Conservation (phyloP, 2,113 vertebrate genomes). For the Octodon degus region DNA sequence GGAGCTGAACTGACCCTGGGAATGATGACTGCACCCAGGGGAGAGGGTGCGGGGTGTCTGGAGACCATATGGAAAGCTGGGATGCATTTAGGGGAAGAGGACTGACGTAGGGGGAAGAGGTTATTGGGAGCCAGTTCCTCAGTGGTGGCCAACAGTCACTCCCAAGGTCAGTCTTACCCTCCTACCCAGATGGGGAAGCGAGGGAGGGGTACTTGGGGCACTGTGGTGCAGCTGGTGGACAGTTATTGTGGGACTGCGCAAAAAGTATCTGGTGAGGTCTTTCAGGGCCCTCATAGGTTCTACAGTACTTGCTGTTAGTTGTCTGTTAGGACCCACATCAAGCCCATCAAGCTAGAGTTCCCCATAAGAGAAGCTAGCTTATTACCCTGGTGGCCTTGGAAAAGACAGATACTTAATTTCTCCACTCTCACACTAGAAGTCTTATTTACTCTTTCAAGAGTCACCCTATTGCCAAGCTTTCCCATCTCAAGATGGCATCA, state of each 20-base stretch:
- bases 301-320: neutral
- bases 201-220: neutral
- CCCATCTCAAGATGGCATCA: neutral
- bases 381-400: neutral
- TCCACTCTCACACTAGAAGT: neutral
- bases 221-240: neutral
- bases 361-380: neutral
- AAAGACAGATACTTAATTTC: slow-evolving; percentile 30
- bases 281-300: neutral
- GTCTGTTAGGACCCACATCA: neutral
- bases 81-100: slow-evolving; percentile 77
- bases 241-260: neutral
- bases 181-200: slow-evolving; percentile 31
- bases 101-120: slow-evolving; percentile 69
- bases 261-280: neutral
- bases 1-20: slow-evolving; percentile 74
- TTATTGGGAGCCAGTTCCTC: slow-evolving; percentile 71
- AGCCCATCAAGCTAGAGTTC: neutral
- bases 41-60: slow-evolving; percentile 81
- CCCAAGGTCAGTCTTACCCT: slow-evolving; percentile 26
- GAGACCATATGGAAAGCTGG: slow-evolving; percentile 81
- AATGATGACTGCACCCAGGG: slow-evolving; percentile 75
- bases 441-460: neutral
- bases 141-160: slow-evolving; percentile 61
- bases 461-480: neutral